A percentile compares a stretch with the other conserved stretches of the same genome.
Conservation (phyloP, 2,888 invertebrate species). For the Pilophorus perplexus region DNA sequence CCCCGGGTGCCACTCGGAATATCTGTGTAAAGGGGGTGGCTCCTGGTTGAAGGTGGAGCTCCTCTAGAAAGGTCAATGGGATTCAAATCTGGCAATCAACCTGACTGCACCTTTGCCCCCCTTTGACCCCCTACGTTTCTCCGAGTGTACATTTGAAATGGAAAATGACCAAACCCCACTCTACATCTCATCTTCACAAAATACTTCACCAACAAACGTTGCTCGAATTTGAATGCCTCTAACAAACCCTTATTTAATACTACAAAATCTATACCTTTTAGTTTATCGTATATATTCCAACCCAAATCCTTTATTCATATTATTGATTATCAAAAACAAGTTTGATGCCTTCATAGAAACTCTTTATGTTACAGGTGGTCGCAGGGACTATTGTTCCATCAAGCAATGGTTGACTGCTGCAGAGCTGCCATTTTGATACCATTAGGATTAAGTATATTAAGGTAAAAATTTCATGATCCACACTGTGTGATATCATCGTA, state of each 20-base stretch:
- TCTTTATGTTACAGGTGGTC: slow-evolving; percentile 71
- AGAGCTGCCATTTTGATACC: slow-evolving; percentile 76
- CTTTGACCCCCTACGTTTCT: too few relatives aligned
- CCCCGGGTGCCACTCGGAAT: too few relatives aligned
- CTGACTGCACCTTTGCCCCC: slow-evolving; percentile 20
- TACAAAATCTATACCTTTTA: too few relatives aligned
- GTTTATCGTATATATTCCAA: too few relatives aligned
- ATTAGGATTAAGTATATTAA: slow-evolving; percentile 73
- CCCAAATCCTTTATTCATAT: too few relatives aligned
- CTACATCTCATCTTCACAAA: background rate
- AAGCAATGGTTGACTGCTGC: slow-evolving; percentile 79
- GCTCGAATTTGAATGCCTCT: too few relatives aligned
- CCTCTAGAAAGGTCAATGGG: slow-evolving; percentile 22
- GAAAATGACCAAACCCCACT: slow-evolving; percentile 17
- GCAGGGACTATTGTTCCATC: slow-evolving; percentile 79
- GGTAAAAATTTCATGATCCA: slow-evolving; percentile 52
- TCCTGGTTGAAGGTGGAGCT: too few relatives aligned
- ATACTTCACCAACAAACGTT: too few relatives aligned
- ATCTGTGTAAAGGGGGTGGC: too few relatives aligned
- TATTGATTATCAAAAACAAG: too few relatives aligned
- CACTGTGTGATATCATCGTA: background rate
- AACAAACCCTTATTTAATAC: too few relatives aligned
- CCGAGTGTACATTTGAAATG: slow-evolving; percentile 34
- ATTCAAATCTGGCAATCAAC: slow-evolving; percentile 34
- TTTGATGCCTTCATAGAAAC: too few relatives aligned